A percentile compares a stretch with the other conserved stretches of the same genome.
Conservation (phyloP, 2,113 vertebrate species). For the Solea senegalensis region DNA sequence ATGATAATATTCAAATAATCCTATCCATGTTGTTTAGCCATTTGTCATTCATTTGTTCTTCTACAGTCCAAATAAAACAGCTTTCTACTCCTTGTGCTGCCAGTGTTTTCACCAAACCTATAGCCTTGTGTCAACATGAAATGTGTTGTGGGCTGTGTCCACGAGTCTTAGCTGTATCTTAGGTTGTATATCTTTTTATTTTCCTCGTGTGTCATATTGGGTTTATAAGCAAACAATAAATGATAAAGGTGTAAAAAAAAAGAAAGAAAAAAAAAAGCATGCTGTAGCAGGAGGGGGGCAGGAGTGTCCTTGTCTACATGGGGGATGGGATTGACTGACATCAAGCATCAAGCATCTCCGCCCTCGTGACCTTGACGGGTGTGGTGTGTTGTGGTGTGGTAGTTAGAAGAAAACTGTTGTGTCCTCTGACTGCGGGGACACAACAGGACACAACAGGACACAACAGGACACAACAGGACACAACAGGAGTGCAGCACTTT, state of each 20-base stretch:
- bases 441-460: neutral
- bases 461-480: constrained; percentile 16
- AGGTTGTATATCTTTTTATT: neutral
- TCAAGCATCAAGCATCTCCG: constrained; percentile 56
- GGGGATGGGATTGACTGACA: constrained; percentile 63
- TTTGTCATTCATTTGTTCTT: no score
- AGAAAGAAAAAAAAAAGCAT: neutral
- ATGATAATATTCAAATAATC: no score
- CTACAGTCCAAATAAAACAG: no score
- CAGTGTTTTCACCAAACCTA: neutral
- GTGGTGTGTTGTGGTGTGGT: constrained; percentile 17
- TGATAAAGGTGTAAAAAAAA: constrained; percentile 50
- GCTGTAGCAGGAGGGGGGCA: neutral
- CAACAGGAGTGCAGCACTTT: constrained; percentile 16
- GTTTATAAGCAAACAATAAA: constrained; percentile 15
- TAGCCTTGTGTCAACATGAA: neutral
- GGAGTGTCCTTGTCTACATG: constrained; percentile 54
- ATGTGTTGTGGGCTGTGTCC: neutral
- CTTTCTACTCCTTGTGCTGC: no score
- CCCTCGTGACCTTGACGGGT: constrained; percentile 67
- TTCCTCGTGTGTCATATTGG: constrained; percentile 15
- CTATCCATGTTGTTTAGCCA: no score
- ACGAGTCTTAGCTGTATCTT: neutral
- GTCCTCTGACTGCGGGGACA: constrained; percentile 23
- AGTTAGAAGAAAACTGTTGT: constrained; percentile 14